These are phyloP conservation scores for Carollia perspicillata DNA, from an alignment of 2,113 vertebrate species.

Conservation along the genomic window DNA sequence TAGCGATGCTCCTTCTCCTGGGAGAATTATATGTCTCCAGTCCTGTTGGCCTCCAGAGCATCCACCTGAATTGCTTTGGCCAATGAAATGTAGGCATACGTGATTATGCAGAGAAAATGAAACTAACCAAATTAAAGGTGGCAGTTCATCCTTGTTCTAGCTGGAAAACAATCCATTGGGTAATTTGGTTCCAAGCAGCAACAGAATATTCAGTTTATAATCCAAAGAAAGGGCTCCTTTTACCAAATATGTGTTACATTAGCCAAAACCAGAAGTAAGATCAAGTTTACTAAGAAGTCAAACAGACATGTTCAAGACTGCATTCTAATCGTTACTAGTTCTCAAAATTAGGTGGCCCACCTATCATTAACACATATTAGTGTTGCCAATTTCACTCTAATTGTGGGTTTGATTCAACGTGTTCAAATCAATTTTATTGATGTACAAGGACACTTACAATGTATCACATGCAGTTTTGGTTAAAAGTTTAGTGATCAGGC, in stretches of 20 bases:
- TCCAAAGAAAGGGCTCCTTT: background rate
- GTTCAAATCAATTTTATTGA: constrained; percentile 82
- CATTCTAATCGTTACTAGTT: constrained; percentile 75
- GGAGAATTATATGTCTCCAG: background rate
- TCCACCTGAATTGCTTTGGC: background rate
- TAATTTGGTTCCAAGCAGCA: background rate
- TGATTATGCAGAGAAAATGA: background rate
- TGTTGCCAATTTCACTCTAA: constrained; percentile 76
- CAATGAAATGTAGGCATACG: background rate
- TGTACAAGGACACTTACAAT: constrained; percentile 73
- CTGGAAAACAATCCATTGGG: background rate
- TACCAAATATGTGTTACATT: background rate
- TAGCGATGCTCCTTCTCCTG: background rate
- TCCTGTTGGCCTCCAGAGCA: background rate
- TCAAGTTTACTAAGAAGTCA: constrained; percentile 65
- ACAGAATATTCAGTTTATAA: background rate
- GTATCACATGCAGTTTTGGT: constrained; percentile 65
- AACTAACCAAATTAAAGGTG: background rate
- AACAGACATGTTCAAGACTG: constrained; percentile 70
- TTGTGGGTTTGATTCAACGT: constrained; percentile 77
- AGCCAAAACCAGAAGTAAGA: constrained; percentile 13
- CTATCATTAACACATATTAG: constrained; percentile 78
- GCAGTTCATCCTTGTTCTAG: background rate
- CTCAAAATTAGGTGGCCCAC: constrained; percentile 74
- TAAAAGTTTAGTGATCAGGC: constrained; percentile 70